Base-by-base conservation (phyloP, 2,888 invertebrate genomes). In the Platycheirus albimanus region DNA sequence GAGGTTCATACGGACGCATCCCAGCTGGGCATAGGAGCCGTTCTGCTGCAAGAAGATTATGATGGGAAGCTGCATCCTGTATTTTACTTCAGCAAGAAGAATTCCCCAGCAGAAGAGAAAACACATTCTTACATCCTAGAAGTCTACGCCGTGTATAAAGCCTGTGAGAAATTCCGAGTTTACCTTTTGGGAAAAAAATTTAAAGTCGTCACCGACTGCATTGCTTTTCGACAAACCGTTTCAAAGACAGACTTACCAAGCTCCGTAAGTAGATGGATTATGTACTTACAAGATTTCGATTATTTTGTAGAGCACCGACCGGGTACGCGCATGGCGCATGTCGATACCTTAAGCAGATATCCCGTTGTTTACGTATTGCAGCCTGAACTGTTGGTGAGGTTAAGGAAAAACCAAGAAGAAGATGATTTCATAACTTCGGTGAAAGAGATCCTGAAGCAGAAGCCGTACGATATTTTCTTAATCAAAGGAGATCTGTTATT, bases 111-210 rank as follows among this genome's bases (percentile, higher is more conserved):
- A 11, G 67, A 67, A 54, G 52, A 67, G 24, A 52, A 54, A 30
- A 36, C 0, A n/a, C 54, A 52, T 10, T 51, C 51, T 8, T 54
- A 28, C 24, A 41, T 52, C 3, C 19, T 67, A 6, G 52, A 67
- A 52, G 28, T 43, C 0, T 52, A 28, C 17, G 71, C 71, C 0
- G 71, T 71, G 2, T 61, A 28, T 36, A 71, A 41, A 20, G 61
- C 61, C 2, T 30, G 28, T 0, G 19, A 61, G 10, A 49, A 52
- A 51, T 71, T 71, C 13, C 7, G 61, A 28, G n/a, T 58, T 5
- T 61, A 71, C 30, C 6, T 70, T n/a, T 28, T 61, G n/a, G 71
- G 71, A 0, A 71, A 41, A 41, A 61, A 33, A n/a, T 58, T 70
- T 10, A 58, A 58, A 63, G 45, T 61, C 4, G 38, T 71, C 6